These are phyloP conservation scores for Oreotrochilus melanogaster DNA, from an alignment of 2,113 vertebrate genomes.

Conservation along the genomic window DNA sequence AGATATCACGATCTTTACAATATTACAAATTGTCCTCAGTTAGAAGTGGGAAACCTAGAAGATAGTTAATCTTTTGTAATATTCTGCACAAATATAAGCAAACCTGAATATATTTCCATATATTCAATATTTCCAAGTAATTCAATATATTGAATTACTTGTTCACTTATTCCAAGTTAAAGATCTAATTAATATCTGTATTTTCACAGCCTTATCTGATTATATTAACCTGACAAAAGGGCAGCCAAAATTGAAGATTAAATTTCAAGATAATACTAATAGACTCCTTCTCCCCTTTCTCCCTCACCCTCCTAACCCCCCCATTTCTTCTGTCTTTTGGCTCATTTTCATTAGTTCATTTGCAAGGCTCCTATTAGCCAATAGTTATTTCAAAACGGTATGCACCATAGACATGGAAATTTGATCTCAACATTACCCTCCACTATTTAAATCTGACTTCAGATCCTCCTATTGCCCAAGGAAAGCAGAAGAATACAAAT, in stretches of 20 bases:
- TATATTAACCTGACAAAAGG: slow-evolving; percentile 50
- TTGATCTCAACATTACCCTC: slow-evolving; percentile 1
- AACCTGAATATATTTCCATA: not conserved
- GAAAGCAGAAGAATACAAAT: slow-evolving; percentile 27
- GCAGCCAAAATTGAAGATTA: slow-evolving; percentile 47
- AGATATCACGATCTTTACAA: not conserved
- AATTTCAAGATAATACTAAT: slow-evolving; percentile 51
- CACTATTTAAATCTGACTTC: slow-evolving; percentile 23
- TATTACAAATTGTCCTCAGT: not conserved
- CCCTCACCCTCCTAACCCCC: too few species aligned
- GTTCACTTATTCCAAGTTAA: slow-evolving; percentile 44
- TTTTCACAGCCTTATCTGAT: slow-evolving; percentile 56
- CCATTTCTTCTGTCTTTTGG: not conserved
- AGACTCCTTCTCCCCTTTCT: not conserved
- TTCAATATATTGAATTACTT: slow-evolving; percentile 26
- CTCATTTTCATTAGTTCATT: slow-evolving; percentile 10
- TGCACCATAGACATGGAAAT: not conserved
- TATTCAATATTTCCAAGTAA: too few species aligned
- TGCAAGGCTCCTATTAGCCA: not conserved
- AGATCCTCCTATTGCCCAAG: not conserved
- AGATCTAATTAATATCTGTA: slow-evolving; percentile 48
- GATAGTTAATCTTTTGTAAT: slow-evolving; percentile 15
- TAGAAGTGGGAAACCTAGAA: not conserved
- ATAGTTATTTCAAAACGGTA: not conserved
- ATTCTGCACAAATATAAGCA: not conserved